Percentiles rank a stretch among this genome's conserved stretches.
These are phyloP conservation scores for Gracilinanus agilis DNA, from an alignment of 2,113 vertebrate species.

Conservation along the genomic window DNA sequence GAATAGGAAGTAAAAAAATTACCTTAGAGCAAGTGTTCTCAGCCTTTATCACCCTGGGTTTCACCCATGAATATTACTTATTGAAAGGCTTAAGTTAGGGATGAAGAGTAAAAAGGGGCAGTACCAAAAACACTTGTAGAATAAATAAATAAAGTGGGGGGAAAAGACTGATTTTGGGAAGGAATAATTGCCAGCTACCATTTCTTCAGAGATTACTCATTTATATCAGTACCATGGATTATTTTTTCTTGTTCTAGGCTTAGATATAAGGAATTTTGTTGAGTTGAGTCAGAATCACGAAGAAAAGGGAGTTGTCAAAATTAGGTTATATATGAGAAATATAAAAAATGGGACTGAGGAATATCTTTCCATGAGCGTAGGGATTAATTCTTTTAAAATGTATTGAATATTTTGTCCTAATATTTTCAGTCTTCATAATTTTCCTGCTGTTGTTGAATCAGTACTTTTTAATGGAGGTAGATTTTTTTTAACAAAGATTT, in stretches of 20 bases:
- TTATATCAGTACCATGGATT: not conserved
- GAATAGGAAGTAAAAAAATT: constrained; percentile 11
- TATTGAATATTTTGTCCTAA: too few species aligned
- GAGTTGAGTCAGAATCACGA: not conserved
- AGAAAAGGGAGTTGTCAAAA: not conserved
- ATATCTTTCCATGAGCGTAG: not conserved
- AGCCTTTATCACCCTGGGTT: constrained; percentile 17
- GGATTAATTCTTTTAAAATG: too few species aligned
- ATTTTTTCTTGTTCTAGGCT: not conserved
- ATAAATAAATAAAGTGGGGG: too few species aligned
- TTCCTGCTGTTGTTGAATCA: too few species aligned
- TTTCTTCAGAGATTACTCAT: not conserved
- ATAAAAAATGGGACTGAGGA: not conserved
- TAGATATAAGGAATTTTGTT: not conserved
- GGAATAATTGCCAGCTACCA: not conserved
- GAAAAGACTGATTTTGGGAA: not conserved
- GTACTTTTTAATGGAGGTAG: too few species aligned
- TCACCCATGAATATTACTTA: not conserved
- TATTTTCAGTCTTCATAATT: too few species aligned
- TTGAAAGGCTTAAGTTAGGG: not conserved
- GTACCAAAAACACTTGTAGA: not conserved
- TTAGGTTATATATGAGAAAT: not conserved
- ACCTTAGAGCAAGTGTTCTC: not conserved
- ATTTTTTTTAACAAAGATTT: constrained; percentile 34
- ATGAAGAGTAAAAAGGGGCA: not conserved